phyloP scores from a whole-genome alignment of 2,113 vertebrate genomes.

The Engystomops pustulosus region DNA sequence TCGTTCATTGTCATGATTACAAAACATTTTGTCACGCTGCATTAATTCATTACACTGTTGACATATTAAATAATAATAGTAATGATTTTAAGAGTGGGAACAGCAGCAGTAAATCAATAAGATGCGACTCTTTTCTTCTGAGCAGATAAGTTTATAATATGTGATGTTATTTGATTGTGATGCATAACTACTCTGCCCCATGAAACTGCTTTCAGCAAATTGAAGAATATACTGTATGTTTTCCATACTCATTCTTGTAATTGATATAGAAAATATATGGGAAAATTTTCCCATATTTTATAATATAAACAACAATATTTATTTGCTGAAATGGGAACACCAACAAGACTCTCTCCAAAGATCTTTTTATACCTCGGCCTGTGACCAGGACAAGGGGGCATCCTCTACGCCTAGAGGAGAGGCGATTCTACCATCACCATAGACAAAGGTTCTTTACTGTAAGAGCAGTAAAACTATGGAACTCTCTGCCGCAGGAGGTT shows the following conservation, averaged over 20 bases:
- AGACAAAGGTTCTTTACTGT: too few species aligned
- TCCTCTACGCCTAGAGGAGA: too few species aligned
- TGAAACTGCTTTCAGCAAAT: neutral
- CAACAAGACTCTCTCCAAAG: too few species aligned
- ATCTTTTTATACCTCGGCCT: too few species aligned
- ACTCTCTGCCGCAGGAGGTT: too few species aligned
- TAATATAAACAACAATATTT: too few species aligned
- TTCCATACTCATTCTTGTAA: too few species aligned
- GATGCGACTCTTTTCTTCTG: neutral
- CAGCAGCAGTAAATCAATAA: constrained; percentile 12
- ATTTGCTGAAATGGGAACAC: too few species aligned
- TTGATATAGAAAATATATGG: too few species aligned
- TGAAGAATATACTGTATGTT: neutral
- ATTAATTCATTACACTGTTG: constrained; percentile 49
- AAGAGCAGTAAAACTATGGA: too few species aligned
- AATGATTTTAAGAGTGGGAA: constrained; percentile 32
- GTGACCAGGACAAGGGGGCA: too few species aligned
- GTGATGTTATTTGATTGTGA: neutral
- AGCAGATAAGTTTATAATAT: neutral
- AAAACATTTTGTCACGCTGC: constrained; percentile 42
- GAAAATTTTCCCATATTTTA: neutral
- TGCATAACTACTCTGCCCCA: neutral
- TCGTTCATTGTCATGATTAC: constrained; percentile 25
- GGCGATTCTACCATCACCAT: too few species aligned
- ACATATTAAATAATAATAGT: constrained; percentile 27